Evolutionary conservation across 2,113 vertebrate genomes (phyloP), one percentile per base, ranked within the genome.

Genomic region (Ageneiosus marmoratus): DNA sequence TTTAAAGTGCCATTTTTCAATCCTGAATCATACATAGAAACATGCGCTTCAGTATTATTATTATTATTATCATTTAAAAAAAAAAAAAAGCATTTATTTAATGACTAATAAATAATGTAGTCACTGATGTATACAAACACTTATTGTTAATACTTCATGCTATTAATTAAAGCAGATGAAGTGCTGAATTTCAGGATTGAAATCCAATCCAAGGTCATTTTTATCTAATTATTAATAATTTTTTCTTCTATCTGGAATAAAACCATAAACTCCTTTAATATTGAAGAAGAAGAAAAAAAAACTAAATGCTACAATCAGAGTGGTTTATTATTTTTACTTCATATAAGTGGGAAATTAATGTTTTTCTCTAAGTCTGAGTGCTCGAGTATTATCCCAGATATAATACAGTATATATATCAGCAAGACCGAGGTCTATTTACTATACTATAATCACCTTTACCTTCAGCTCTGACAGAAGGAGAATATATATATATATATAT

Each of bases 401-500:
- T 63, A 37, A 73, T 27, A n/a, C n/a, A n/a, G n/a, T n/a, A n/a
- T n/a, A n/a, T n/a, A 1, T 32, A 79, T 73, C 53, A 51, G 22
- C 53, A n/a, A 15, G 24, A 32, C 69, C 75, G 56, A 82, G 75
- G 60, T 50, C 16, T 29, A 70, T 77, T 60, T 44, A 70, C 80
- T 53, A 73, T 50, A 73, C 75, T 53, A 22, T 79, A 87, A 85
- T 85, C 77, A 80, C 70, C 80, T 80, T 56, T 60, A 27, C 75
- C 78, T 82, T 80, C 73, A 72, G 15, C 63, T 50, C 53, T 50
- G 70, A 79, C 34, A 70, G 53, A 72, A n/a, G 48, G 46, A 13
- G 53, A 60, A 53, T 34, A 51, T 9, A 41, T 3, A 41, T 41
- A 32, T n/a, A 50, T n/a, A n/a, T n/a, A n/a, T n/a, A n/a, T n/a